Evolutionary conservation across 2,888 invertebrate genomes (phyloP).

Genomic region (Amphimallon solstitiale): DNA sequence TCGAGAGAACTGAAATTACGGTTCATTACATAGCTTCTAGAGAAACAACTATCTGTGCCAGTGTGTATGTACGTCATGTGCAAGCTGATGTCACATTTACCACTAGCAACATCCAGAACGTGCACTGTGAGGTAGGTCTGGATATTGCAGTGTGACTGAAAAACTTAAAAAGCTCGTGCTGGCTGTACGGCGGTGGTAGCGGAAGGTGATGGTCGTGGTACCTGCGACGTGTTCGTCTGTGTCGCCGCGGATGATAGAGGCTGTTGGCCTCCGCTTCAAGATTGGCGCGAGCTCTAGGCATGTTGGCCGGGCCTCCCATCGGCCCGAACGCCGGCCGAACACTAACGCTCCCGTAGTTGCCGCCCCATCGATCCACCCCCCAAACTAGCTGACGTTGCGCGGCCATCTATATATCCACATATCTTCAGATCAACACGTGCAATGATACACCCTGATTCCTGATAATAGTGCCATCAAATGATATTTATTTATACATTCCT

Average conservation of each 20-base stretch:
- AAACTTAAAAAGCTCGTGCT: slow-evolving; percentile 40
- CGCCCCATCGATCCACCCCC: slow-evolving; percentile 47
- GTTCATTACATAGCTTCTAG: background rate
- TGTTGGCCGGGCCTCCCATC: slow-evolving; percentile 55
- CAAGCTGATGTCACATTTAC: slow-evolving; percentile 24
- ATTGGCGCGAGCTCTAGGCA: slow-evolving; percentile 53
- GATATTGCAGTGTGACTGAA: slow-evolving; percentile 5
- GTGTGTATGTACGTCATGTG: background rate
- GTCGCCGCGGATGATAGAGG: slow-evolving; percentile 51
- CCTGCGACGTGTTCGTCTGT: slow-evolving; percentile 50
- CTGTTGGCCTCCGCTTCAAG: slow-evolving; percentile 53
- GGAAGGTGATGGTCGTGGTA: slow-evolving; percentile 39
- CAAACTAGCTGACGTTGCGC: slow-evolving; percentile 45
- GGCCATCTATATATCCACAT: slow-evolving; percentile 41
- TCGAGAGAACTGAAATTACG: too few relatives aligned
- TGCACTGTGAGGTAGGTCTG: slow-evolving; percentile 1
- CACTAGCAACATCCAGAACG: slow-evolving; percentile 23
- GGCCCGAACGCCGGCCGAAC: slow-evolving; percentile 54
- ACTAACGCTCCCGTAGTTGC: slow-evolving; percentile 48
- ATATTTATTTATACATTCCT: too few relatives aligned
- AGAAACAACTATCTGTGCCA: background rate
- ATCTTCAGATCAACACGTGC: slow-evolving; percentile 40
- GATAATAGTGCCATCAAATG: too few relatives aligned
- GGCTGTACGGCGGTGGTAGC: slow-evolving; percentile 37
- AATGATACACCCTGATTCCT: background rate